Percentiles rank a stretch among this genome's conserved stretches.
These are phyloP conservation scores for Cepphus grylle DNA, from an alignment of 2,113 vertebrate genomes.

Conservation along the genomic window DNA sequence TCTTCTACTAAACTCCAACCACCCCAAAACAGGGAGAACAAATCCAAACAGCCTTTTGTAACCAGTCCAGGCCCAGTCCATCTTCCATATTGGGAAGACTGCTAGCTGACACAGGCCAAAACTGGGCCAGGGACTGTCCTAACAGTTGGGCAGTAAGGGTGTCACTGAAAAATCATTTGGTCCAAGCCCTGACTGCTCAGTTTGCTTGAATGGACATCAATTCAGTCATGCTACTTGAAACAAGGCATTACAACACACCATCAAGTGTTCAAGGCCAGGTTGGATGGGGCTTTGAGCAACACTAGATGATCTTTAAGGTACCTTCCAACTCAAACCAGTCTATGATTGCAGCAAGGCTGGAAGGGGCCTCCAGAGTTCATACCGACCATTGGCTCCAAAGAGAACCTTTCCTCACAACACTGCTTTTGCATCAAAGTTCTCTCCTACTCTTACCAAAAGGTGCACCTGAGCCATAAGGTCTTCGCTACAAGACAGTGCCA, in stretches of 20 bases:
- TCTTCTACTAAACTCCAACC: background rate
- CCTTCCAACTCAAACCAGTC: background rate
- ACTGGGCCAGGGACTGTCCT: background rate
- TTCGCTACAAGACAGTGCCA: background rate
- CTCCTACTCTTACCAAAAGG: background rate
- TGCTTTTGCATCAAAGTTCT: background rate
- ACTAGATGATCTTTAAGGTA: background rate
- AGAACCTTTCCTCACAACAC: background rate
- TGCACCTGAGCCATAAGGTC: background rate
- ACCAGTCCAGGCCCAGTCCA: background rate
- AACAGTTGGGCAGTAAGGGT: background rate
- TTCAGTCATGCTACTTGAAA: background rate
- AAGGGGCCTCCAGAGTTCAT: background rate
- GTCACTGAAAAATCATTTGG: background rate
- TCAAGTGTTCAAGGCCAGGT: background rate
- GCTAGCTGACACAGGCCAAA: background rate
- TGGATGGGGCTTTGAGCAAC: background rate
- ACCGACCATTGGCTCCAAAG: background rate
- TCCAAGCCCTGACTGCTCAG: background rate
- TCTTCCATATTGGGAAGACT: background rate
- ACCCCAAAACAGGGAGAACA: background rate
- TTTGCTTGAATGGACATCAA: background rate
- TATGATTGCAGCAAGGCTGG: background rate
- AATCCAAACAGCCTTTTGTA: background rate
- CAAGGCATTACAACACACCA: background rate